phyloP scores from a whole-genome alignment of 1,140 invertebrate species.

The Propsilocerus akamusi region DNA sequence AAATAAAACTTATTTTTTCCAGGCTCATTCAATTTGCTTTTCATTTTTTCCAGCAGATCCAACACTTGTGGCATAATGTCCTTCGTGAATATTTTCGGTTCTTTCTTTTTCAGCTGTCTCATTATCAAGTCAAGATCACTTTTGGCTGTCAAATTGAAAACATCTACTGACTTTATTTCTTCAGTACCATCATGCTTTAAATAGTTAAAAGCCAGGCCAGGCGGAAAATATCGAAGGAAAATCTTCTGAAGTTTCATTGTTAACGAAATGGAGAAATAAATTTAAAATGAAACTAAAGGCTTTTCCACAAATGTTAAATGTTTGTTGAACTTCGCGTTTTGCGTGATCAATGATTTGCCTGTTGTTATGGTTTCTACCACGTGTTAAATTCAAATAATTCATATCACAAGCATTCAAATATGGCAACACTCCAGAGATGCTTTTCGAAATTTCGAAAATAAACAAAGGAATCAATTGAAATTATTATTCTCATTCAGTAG shows the following conservation, averaged over 20 bases:
- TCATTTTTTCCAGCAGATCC: conserved; percentile 28
- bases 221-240: conserved; percentile 45
- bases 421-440: no score
- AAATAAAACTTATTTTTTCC: conserved; percentile 40
- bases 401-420: no score
- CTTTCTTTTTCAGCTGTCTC: conserved; percentile 32
- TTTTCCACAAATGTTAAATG: no score
- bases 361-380: no score
- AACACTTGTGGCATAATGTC: conserved; percentile 14
- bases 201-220: conserved; percentile 34
- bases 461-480: no score
- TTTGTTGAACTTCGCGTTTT: no score
- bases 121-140: conserved; percentile 24
- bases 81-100: conserved; percentile 9
- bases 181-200: conserved; percentile 18
- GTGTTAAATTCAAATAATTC: no score
- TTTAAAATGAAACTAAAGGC: no score
- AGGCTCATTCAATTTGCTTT: conserved; percentile 28
- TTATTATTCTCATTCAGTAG: no score
- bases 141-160: neutral
- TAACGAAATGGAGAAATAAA: no score
- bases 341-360: no score
- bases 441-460: no score
- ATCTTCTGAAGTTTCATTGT: conserved; percentile 48
- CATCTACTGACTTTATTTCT: conserved; percentile 17